Conservation (phyloP, 2,888 invertebrate genomes). For the Bursaphelenchus okinawaensis region DNA sequence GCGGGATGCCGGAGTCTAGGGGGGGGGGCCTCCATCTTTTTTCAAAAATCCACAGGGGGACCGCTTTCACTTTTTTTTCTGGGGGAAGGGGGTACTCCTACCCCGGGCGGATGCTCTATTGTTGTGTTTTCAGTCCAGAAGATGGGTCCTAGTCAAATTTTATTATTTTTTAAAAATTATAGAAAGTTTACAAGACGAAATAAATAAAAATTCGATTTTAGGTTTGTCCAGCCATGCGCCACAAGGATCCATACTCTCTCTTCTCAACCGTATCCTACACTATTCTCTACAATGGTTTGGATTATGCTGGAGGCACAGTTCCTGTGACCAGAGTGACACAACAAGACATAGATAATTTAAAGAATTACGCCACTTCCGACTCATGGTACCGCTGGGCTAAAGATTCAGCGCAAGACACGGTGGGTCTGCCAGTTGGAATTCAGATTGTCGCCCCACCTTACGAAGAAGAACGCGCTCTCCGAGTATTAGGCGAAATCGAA, state of each 20-base stretch:
- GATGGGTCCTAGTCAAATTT: no score
- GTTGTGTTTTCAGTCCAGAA: no score
- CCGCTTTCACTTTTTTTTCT: no score
- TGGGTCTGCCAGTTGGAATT: slow-evolving; percentile 47
- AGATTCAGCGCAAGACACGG: slow-evolving; percentile 25
- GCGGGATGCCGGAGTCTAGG: no score
- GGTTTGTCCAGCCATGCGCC: neutral
- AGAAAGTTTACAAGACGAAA: neutral
- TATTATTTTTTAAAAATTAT: no score
- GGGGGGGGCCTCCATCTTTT: no score
- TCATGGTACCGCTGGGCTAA: slow-evolving; percentile 38
- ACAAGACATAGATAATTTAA: slow-evolving; percentile 34
- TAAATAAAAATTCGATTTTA: neutral
- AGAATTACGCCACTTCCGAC: slow-evolving; percentile 38
- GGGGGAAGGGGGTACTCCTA: no score
- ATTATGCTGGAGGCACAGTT: slow-evolving; percentile 58
- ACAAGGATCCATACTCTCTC: slow-evolving; percentile 17
- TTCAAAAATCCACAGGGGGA: no score
- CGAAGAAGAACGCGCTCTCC: slow-evolving; percentile 39
- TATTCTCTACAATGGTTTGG: slow-evolving; percentile 56
- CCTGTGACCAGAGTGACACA: slow-evolving; percentile 54
- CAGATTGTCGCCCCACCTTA: slow-evolving; percentile 47
- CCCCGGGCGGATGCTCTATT: no score
- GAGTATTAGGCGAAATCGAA: slow-evolving; percentile 44
- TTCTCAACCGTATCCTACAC: slow-evolving; percentile 50